phyloP scores from a whole-genome alignment of 1,140 invertebrate genomes.

The Drosophila sproati region DNA sequence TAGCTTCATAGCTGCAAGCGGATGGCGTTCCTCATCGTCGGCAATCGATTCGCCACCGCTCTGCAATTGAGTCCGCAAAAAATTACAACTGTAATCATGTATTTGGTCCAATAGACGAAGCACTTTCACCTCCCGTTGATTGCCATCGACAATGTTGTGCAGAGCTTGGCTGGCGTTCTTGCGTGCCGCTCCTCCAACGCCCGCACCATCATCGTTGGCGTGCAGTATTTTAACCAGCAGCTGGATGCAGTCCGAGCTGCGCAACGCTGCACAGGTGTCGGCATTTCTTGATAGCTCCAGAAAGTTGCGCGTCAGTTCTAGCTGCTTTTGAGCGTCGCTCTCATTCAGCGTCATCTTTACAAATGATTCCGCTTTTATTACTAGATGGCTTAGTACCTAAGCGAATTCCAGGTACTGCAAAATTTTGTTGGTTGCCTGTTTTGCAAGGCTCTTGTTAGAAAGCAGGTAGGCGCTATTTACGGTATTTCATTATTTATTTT shows the following conservation, averaged over 20 bases:
- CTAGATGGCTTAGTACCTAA: constrained; percentile 3
- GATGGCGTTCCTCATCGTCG: constrained; percentile 92
- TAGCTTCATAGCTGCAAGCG: constrained; percentile 92
- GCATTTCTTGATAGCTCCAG: constrained; percentile 95
- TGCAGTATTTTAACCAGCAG: constrained; percentile 96
- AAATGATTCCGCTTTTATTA: constrained; percentile 30
- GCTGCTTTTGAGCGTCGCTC: constrained; percentile 87
- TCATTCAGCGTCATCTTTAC: constrained; percentile 66
- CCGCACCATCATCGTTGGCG: constrained; percentile 85
- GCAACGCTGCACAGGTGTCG: constrained; percentile 95
- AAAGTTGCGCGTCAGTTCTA: constrained; percentile 94
- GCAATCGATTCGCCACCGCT: constrained; percentile 85
- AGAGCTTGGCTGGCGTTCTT: constrained; percentile 92
- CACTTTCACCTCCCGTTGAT: constrained; percentile 94
- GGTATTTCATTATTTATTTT: constrained; percentile 2
- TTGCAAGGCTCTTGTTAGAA: constrained; percentile 15
- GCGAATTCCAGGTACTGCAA: constrained; percentile 27
- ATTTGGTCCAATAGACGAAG: constrained; percentile 93
- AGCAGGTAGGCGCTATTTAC: constrained; percentile 22
- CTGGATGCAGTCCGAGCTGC: constrained; percentile 96
- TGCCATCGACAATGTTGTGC: constrained; percentile 95
- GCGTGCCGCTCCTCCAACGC: constrained; percentile 69
- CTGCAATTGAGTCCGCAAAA: constrained; percentile 86
- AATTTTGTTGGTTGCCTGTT: background rate
- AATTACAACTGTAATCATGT: constrained; percentile 89